Conservation (phyloP, 2,113 vertebrate species). For the Apistogramma diplotaenia region DNA sequence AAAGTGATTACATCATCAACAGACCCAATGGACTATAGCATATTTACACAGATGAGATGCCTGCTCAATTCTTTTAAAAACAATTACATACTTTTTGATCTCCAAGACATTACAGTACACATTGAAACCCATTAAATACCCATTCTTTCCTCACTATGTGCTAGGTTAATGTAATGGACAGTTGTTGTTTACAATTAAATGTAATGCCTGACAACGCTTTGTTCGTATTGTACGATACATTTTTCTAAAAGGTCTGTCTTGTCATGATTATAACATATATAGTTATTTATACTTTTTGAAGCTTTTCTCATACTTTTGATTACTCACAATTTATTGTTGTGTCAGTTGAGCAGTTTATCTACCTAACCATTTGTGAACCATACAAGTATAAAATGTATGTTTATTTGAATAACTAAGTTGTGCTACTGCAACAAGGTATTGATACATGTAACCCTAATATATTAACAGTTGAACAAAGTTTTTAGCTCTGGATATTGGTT, state of each 20-base stretch:
- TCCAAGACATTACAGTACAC: conserved; percentile 19
- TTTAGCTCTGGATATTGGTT: background rate
- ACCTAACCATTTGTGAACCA: background rate
- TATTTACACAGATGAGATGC: conserved; percentile 65
- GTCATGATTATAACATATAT: background rate
- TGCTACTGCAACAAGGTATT: background rate
- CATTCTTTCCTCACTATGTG: conserved; percentile 48
- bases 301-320: background rate
- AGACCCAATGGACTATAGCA: conserved; percentile 63
- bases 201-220: conserved; percentile 20
- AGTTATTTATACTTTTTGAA: background rate
- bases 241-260: background rate
- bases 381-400: background rate
- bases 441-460: background rate
- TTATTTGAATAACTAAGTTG: background rate
- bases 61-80: conserved; percentile 52
- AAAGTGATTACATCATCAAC: conserved; percentile 72
- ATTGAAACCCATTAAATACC: conserved; percentile 55
- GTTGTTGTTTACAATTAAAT: conserved; percentile 44
- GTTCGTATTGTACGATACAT: background rate
- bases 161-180: conserved; percentile 50
- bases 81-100: conserved; percentile 62
- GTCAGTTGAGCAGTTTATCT: background rate
- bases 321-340: no score
- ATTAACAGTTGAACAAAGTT: background rate